A percentile compares a stretch with the other conserved stretches of the same genome.
phyloP scores from a whole-genome alignment of 53 echinoderm and acorn worm genomes.

The Astropecten irregularis region DNA sequence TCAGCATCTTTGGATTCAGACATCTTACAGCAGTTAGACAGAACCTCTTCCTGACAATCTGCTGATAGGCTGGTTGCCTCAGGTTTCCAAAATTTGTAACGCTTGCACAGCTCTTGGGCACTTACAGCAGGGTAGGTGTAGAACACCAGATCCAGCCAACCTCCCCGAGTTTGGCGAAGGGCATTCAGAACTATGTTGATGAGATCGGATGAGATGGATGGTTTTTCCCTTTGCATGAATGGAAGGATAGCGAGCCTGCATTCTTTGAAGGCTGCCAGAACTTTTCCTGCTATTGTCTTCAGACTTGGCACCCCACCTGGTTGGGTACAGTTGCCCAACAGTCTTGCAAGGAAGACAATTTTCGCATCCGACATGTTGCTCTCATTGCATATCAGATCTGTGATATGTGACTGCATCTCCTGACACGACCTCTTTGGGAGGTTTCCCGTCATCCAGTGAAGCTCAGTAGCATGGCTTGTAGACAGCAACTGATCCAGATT shows the following conservation, averaged over 20 bases:
- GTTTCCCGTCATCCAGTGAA: not conserved
- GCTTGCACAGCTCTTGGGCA: not conserved
- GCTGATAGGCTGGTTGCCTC: not conserved
- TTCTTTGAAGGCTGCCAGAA: not conserved
- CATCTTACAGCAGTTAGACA: not conserved
- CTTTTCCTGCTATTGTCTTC: not conserved
- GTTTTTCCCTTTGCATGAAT: not conserved
- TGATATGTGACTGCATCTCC: constrained; percentile 5
- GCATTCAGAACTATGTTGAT: not conserved
- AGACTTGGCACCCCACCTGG: not conserved
- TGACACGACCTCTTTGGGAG: too few relatives aligned
- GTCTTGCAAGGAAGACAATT: constrained; percentile 16
- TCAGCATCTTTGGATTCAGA: not conserved
- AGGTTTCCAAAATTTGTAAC: not conserved
- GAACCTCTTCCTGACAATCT: not conserved
- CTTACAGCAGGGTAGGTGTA: constrained; percentile 13
- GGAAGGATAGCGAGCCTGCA: not conserved
- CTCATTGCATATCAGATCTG: not conserved
- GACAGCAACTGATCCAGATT: not conserved
- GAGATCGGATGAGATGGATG: not conserved
- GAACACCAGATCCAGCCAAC: constrained; percentile 31
- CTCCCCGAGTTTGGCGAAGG: not conserved
- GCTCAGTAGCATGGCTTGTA: not conserved
- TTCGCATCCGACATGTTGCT: not conserved
- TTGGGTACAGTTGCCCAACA: not conserved